A percentile compares a stretch with the other conserved stretches of the same genome.
These are phyloP conservation scores for Cottus gobio DNA, from an alignment of 2,113 vertebrate genomes.

Conservation along the genomic window DNA sequence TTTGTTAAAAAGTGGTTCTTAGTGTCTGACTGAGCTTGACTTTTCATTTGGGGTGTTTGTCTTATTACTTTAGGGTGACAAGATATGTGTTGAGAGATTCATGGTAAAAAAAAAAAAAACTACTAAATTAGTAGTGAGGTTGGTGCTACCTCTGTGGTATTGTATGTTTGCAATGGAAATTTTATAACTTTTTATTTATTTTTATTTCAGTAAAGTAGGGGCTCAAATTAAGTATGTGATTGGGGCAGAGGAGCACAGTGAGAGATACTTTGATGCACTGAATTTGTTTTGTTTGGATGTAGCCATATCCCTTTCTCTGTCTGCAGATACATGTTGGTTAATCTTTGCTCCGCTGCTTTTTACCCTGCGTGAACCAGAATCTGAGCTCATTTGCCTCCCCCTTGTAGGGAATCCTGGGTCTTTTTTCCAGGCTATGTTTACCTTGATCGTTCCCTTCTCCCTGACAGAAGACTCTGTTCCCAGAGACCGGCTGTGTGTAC, in stretches of 20 bases:
- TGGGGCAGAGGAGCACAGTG: neutral
- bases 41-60: neutral
- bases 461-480: constrained; percentile 32
- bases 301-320: neutral
- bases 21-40: neutral
- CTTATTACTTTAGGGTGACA: neutral
- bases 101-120: neutral
- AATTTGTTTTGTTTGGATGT: constrained; percentile 21
- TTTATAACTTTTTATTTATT: neutral
- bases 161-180: neutral
- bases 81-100: neutral
- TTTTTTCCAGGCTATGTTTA: constrained; percentile 40
- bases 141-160: neutral
- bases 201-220: neutral
- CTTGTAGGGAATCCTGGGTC: constrained; percentile 13
- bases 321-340: neutral
- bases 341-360: constrained; percentile 8
- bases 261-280: neutral
- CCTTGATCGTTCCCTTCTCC: constrained; percentile 4
- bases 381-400: neutral
- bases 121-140: neutral
- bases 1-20: neutral
- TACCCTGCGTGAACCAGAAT: constrained; percentile 2
- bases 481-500: constrained; percentile 17
- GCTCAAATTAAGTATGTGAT: neutral